phyloP scores from a whole-genome alignment of 1,140 invertebrate genomes.

The Musca domestica region DNA sequence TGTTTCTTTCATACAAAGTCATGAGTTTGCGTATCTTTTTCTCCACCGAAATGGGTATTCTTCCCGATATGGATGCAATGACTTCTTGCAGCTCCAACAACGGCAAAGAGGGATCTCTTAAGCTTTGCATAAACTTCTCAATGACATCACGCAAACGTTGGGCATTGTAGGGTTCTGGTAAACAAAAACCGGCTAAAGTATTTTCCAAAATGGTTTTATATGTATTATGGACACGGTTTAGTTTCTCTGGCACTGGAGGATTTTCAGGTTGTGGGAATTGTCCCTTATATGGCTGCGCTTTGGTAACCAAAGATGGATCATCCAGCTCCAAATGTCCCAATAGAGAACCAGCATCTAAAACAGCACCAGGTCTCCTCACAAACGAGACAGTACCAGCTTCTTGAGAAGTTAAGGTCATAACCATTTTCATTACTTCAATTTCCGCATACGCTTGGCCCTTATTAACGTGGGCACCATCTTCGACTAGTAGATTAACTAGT shows the following conservation, averaged over 20 bases:
- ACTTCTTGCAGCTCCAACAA: slow-evolving; percentile 93
- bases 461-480: slow-evolving; percentile 91
- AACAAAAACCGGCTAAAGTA: slow-evolving; percentile 87
- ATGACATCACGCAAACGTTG: slow-evolving; percentile 80
- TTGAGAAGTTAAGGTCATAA: slow-evolving; percentile 89
- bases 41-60: slow-evolving; percentile 89
- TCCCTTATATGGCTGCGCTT: slow-evolving; percentile 78
- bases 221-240: slow-evolving; percentile 86
- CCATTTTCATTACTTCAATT: slow-evolving; percentile 99
- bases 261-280: slow-evolving; percentile 70
- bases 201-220: slow-evolving; percentile 77
- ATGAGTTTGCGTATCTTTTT: slow-evolving; percentile 93
- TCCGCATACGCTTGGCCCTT: slow-evolving; percentile 93
- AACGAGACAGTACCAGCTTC: slow-evolving; percentile 88
- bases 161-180: slow-evolving; percentile 92
- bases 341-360: slow-evolving; percentile 89
- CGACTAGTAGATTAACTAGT: slow-evolving; percentile 84
- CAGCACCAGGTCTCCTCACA: slow-evolving; percentile 86
- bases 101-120: slow-evolving; percentile 90
- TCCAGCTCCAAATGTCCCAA: slow-evolving; percentile 90
- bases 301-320: slow-evolving; percentile 81
- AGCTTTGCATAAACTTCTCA: slow-evolving; percentile 89
- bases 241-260: slow-evolving; percentile 70
- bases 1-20: slow-evolving; percentile 92
- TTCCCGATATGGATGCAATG: slow-evolving; percentile 90